Evolutionary conservation across 2,888 invertebrate genomes (phyloP).

Genomic region (Subacronicta megacephala): DNA sequence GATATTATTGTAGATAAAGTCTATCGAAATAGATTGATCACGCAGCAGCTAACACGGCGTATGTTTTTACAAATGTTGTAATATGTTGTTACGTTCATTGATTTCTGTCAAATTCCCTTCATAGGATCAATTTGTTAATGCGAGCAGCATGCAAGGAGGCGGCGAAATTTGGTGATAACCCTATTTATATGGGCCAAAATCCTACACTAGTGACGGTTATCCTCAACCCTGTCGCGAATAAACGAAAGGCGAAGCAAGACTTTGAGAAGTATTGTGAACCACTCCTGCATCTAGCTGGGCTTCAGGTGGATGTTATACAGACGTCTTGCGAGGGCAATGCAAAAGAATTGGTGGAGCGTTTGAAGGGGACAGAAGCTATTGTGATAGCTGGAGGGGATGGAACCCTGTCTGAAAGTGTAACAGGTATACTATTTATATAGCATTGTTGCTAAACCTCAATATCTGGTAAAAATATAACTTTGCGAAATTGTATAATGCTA

Average conservation of each 20-base stretch:
- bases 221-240: conserved; percentile 97
- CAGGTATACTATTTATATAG: conserved; percentile 80
- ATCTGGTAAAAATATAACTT: too few relatives aligned
- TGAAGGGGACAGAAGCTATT: conserved; percentile 95
- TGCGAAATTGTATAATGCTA: too few relatives aligned
- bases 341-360: conserved; percentile 93
- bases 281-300: conserved; percentile 96
- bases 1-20: not conserved
- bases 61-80: too few relatives aligned
- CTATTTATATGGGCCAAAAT: conserved; percentile 89
- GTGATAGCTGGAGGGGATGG: conserved; percentile 99
- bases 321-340: conserved; percentile 97
- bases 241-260: conserved; percentile 91
- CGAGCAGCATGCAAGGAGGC: conserved; percentile 94
- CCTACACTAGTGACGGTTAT: conserved; percentile 95
- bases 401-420: conserved; percentile 96
- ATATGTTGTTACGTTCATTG: too few relatives aligned
- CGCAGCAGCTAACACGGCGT: too few relatives aligned
- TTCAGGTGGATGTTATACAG: conserved; percentile 90
- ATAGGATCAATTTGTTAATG: conserved; percentile 94
- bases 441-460: too few relatives aligned
- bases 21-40: not conserved
- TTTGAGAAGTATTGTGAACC: conserved; percentile 98
- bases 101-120: conserved; percentile 1
- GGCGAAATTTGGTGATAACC: conserved; percentile 91